Evolutionary conservation across 1,140 invertebrate species (phyloP), one percentile per base, ranked within the genome.

Genomic region (Stegodyphus mimosarum): DNA sequence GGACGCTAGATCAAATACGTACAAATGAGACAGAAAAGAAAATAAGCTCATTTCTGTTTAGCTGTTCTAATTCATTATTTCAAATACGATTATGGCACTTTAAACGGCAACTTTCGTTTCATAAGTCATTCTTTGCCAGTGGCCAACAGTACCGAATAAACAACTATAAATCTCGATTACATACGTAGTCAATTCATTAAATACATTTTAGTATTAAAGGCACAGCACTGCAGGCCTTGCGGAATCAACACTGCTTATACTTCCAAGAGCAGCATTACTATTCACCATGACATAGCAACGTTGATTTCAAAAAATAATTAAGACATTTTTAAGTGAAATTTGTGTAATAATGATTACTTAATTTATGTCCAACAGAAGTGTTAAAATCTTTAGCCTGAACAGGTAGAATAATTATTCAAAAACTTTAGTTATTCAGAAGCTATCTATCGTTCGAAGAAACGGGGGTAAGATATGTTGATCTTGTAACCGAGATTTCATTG

Each of bases 381-480:
- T 33, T 33, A 33, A 33, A 33, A 33, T 33, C 33, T 33, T 33
- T 33, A 33, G 33, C 3, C 3, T 33, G 33, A 33, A 33, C 33
- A 33, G 33, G 33, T 33, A 33, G 33, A 33, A 33, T 33, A 33
- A 33, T 33, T 33, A 33, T 33, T 33, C 33, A 33, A 33, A 33
- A 33, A 33, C 33, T 33, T 33, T 33, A 33, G 33, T 33, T 33
- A 33, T 33, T 33, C 33, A 33, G 33, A 33, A 33, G 10, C 60
- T 7, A 66, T 64, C 60, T 76, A 76, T 17, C 33, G 66, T 63
- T 11, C 52, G 50, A 53, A 33, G 18, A 69, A 78, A 78, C 48
- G 50, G 63, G 69, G 11, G 13, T 80, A 80, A 70, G 77, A 80
- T 80, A 80, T 80, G 77, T 80, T 71, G 67, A 71, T 78, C 50